phyloP scores from a whole-genome alignment of 2,113 vertebrate genomes.

The Turnix velox region DNA sequence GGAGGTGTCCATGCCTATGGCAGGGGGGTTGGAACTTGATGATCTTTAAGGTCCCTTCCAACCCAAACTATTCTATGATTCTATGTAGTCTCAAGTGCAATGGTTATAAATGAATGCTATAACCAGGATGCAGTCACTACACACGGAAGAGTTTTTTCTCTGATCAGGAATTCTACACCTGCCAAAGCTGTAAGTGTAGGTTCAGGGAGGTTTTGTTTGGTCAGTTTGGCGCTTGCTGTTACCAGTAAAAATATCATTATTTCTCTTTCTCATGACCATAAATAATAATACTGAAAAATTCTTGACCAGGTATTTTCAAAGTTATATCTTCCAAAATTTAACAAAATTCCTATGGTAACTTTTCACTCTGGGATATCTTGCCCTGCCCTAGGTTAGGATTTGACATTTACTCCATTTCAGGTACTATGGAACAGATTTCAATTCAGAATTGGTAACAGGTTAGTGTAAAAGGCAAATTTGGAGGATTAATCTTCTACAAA shows the following conservation, averaged over 20 bases:
- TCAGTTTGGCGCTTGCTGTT: not conserved
- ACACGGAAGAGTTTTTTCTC: not conserved
- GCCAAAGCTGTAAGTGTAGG: not conserved
- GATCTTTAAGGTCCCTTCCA: too few relatives aligned
- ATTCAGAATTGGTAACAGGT: not conserved
- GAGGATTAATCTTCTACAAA: not conserved
- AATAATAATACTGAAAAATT: not conserved
- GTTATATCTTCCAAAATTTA: not conserved
- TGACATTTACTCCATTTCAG: not conserved
- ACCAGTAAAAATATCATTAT: not conserved
- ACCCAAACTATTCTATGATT: too few relatives aligned
- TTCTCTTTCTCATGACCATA: not conserved
- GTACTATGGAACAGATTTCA: not conserved
- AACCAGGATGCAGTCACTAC: fast-evolving
- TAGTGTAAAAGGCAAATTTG: not conserved
- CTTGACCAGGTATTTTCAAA: not conserved
- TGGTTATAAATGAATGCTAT: not conserved
- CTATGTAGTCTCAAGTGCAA: not conserved
- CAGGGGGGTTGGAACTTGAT: too few relatives aligned
- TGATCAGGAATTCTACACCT: not conserved
- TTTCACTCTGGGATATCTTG: not conserved
- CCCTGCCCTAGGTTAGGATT: too few relatives aligned
- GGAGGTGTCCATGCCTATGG: too few relatives aligned
- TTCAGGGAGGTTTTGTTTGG: not conserved
- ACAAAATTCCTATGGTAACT: not conserved